Evolutionary conservation across 2,113 vertebrate genomes (phyloP), one percentile per base, ranked within the genome.

Genomic region (Motacilla tschutschensis): DNA sequence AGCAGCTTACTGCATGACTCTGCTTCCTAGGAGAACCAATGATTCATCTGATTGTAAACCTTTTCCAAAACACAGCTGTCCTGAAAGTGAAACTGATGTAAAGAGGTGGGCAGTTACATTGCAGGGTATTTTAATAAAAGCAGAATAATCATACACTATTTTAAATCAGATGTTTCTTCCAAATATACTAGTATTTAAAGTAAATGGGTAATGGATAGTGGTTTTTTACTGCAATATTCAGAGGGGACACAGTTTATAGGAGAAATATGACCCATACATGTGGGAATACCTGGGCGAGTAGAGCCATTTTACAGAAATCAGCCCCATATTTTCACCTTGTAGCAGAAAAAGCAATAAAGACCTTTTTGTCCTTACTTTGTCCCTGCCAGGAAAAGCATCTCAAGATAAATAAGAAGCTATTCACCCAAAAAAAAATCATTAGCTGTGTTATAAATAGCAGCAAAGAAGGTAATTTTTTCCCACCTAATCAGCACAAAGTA

Each of bases 391-490:
- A 51, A 85, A 88, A 86, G 12, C 41, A 86, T 36, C 40, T 51
- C n/a, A 53, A 89, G 76, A 94, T 84, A 94, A 84, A 95, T 79
- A 92, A 62, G 86, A 53, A 78, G 41, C 64, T 75, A 31, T 46
- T 92, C 72, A 81, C 18, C 47, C 41, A 40, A 21, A 82, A 74
- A 74, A 90, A 95, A 92, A 93, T 91, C 47, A 85, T 95, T 88
- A 85, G 9, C 81, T 50, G 33, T 41, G 60, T 67, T 85, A 87
- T 69, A 92, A 91, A 91, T 87, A 91, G n/a, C 77, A 51, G 74
- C 76, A 66, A 87, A 66, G 67, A 79, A 88, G 51, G 51, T 10
- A 41, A 83, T 12, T 44, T 54, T 54, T 93, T 89, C 58, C 90
- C 69, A 78, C 47, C 35, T 88, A 58, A 93, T 83, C 76, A 31